Evolutionary conservation across 53 echinoderm and acorn worm genomes (phyloP), one percentile per base, ranked within the genome.

Genomic region (Temnopleurus reevesii): DNA sequence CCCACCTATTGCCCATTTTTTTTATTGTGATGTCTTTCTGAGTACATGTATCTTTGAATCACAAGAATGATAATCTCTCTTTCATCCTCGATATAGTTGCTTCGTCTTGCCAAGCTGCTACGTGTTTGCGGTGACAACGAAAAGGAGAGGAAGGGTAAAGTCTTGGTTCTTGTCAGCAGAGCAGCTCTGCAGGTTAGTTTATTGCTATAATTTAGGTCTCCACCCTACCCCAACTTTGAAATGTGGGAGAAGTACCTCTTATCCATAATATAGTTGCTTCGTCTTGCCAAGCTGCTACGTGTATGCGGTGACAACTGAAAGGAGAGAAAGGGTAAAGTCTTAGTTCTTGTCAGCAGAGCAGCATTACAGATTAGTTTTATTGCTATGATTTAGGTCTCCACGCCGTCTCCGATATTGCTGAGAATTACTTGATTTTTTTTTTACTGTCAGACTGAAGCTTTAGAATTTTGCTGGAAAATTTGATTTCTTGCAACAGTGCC

Each of bases 211-310:
- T 28, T 0, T 0, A 10, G 9, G 5, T 59, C 18, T 8, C 8
- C n/a, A n/a, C n/a, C n/a, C n/a, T n/a, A n/a, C n/a, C n/a, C n/a
- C n/a, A n/a, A n/a, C n/a, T n/a, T n/a, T n/a, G n/a, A n/a, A n/a
- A n/a, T n/a, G n/a, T n/a, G n/a, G n/a, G n/a, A n/a, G n/a, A n/a
- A n/a, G n/a, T n/a, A n/a, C n/a, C n/a, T n/a, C n/a, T n/a, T n/a
- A n/a, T n/a, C n/a, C n/a, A n/a, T n/a, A n/a, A 31, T 41, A 4
- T n/a, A 71, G 99, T 76, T 99, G 24, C 92, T 94, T 1, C 85
- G 92, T 17, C 91, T 99, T 43, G 96, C 96, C 53, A 96, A 94
- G 86, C 88, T 96, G 36, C 91, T 99, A 38, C 77, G 96, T 55
- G 96, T 99, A n/a, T 92, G 89, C 30, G 93, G 92, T 15, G 81